Evolutionary conservation across 2,888 invertebrate species (phyloP).

Genomic region (Aelia acuminata): DNA sequence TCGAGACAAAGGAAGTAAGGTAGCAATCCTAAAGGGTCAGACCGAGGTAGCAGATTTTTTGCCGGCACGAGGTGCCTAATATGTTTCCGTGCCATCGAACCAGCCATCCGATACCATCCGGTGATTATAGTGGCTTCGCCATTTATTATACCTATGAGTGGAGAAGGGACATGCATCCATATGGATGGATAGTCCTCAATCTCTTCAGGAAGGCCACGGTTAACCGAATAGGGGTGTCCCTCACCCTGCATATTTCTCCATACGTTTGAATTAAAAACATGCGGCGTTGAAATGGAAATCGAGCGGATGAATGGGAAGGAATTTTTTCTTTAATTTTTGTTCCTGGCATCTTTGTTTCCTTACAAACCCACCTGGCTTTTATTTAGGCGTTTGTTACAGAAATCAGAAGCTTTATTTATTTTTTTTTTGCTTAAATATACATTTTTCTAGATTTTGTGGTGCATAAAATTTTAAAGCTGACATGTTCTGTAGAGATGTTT

Average conservation of each 20-base stretch:
- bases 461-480: too few relatives aligned
- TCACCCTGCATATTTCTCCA: conserved; percentile 7
- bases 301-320: not conserved
- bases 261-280: not conserved
- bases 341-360: too few relatives aligned
- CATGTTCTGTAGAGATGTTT: too few relatives aligned
- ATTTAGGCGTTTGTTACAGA: too few relatives aligned
- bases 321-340: not conserved
- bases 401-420: too few relatives aligned
- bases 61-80: not conserved
- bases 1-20: not conserved
- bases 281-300: not conserved
- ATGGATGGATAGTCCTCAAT: not conserved
- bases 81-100: not conserved
- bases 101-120: conserved; percentile 4
- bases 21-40: not conserved
- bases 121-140: not conserved
- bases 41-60: conserved; percentile 15
- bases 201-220: not conserved
- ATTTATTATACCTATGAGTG: conserved; percentile 35
- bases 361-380: too few relatives aligned
- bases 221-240: conserved; percentile 1
- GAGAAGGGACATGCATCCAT: conserved; percentile 15
- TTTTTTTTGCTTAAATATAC: too few relatives aligned
- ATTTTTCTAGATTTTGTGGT: too few relatives aligned